These are phyloP conservation scores for Sterrhoptilus dennistouni DNA, from an alignment of 2,113 vertebrate genomes.

Conservation along the genomic window DNA sequence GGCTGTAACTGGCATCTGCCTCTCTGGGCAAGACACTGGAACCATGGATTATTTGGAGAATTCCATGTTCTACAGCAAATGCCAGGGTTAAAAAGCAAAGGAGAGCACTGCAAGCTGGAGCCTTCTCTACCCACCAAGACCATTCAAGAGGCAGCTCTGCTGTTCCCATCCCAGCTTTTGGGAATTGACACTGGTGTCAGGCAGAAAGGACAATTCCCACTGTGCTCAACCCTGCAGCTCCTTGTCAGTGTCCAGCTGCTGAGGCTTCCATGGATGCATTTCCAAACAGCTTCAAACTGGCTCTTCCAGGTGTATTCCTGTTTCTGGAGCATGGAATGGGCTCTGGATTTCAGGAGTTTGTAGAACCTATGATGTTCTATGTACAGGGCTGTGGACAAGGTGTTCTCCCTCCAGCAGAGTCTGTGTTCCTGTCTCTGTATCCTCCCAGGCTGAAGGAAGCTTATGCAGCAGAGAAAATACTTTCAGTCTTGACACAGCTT, in stretches of 20 bases:
- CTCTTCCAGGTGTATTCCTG: neutral
- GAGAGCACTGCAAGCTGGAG: neutral
- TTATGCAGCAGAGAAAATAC: neutral
- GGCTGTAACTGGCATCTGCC: neutral
- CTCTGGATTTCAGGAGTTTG: neutral
- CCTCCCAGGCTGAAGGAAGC: neutral
- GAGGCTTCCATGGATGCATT: neutral
- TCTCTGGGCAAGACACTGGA: neutral
- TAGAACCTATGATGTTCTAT: neutral
- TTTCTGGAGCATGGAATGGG: neutral
- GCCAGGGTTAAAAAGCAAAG: neutral
- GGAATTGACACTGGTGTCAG: neutral
- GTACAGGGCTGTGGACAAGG: neutral
- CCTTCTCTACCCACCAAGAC: constrained; percentile 12
- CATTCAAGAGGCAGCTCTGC: neutral
- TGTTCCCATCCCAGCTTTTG: neutral
- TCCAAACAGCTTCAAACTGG: neutral
- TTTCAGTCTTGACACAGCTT: neutral
- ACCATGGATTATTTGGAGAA: neutral
- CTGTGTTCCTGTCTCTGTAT: neutral
- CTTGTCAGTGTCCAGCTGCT: neutral
- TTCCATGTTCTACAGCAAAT: neutral
- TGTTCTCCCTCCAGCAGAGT: neutral
- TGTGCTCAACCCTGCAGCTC: neutral
- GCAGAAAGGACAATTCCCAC: neutral